A percentile compares a stretch with the other conserved stretches of the same genome.
phyloP scores from a whole-genome alignment of 2,797 vertebrate genomes.

The Pipistrellus pygmaeus region DNA sequence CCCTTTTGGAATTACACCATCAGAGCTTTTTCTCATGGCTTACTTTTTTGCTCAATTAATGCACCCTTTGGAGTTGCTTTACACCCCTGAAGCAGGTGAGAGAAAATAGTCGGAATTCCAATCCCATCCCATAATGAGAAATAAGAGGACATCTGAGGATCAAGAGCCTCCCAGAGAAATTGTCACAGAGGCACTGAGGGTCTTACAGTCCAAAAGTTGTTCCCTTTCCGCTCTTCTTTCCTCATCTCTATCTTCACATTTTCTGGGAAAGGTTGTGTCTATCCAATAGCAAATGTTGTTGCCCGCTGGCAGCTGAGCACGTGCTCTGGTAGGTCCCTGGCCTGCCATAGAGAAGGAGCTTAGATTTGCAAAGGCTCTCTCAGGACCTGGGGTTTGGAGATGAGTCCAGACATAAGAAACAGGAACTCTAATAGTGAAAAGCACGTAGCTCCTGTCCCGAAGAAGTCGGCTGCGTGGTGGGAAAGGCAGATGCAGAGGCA shows the following conservation, averaged over 20 bases:
- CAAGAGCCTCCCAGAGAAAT: neutral
- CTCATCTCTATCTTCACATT: neutral
- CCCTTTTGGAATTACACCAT: neutral
- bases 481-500: neutral
- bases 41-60: constrained; percentile 13
- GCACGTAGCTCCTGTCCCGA: neutral
- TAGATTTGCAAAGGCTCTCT: no score
- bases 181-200: neutral
- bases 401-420: neutral
- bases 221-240: neutral
- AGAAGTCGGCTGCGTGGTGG: neutral
- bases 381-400: neutral
- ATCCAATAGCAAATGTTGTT: neutral
- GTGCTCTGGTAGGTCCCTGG: neutral
- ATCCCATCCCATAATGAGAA: constrained; percentile 10
- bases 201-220: neutral
- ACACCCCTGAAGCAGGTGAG: neutral
- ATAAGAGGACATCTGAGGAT: neutral
- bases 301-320: neutral
- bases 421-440: neutral
- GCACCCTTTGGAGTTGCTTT: constrained; percentile 29
- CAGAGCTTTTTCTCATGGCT: constrained; percentile 28
- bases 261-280: neutral
- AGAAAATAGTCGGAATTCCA: constrained; percentile 58
- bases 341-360: neutral